Evolutionary conservation across 1,140 invertebrate species (phyloP).

Genomic region (Meloidogyne hapla): DNA sequence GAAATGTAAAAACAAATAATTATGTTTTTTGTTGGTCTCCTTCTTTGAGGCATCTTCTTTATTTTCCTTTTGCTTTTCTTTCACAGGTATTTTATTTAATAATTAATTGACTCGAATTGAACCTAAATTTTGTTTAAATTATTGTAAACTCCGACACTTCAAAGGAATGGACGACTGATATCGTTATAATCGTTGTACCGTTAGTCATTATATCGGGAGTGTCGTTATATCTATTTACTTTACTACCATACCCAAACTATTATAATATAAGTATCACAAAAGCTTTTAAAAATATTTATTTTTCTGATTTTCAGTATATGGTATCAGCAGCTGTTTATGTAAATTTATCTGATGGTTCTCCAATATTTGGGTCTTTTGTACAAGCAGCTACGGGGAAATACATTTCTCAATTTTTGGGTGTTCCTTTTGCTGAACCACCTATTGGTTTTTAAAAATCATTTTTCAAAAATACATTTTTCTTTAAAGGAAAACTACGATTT

Average conservation of each 20-base stretch:
- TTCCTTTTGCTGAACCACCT: constrained; percentile 65
- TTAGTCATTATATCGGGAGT: too few relatives aligned
- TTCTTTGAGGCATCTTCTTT: background rate
- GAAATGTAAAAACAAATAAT: background rate
- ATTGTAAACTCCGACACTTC: too few relatives aligned
- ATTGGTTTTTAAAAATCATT: constrained; percentile 40
- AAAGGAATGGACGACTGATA: too few relatives aligned
- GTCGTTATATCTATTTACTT: too few relatives aligned
- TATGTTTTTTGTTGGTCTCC: background rate
- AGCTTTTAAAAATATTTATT: too few relatives aligned
- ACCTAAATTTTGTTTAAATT: too few relatives aligned
- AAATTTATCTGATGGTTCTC: constrained; percentile 59
- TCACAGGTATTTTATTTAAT: background rate
- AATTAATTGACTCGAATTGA: too few relatives aligned
- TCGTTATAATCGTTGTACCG: too few relatives aligned
- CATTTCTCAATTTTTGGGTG: constrained; percentile 58
- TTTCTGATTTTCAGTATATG: constrained; percentile 31
- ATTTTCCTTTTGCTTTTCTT: background rate
- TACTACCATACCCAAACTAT: too few relatives aligned
- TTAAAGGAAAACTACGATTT: constrained; percentile 51
- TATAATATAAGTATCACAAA: too few relatives aligned
- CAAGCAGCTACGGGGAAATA: constrained; percentile 51
- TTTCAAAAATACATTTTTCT: constrained; percentile 12
- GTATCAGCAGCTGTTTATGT: constrained; percentile 38
- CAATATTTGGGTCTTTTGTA: constrained; percentile 53